Evolutionary conservation across 2,113 vertebrate genomes (phyloP).

Genomic region (Protobothrops flavoviridis): DNA sequence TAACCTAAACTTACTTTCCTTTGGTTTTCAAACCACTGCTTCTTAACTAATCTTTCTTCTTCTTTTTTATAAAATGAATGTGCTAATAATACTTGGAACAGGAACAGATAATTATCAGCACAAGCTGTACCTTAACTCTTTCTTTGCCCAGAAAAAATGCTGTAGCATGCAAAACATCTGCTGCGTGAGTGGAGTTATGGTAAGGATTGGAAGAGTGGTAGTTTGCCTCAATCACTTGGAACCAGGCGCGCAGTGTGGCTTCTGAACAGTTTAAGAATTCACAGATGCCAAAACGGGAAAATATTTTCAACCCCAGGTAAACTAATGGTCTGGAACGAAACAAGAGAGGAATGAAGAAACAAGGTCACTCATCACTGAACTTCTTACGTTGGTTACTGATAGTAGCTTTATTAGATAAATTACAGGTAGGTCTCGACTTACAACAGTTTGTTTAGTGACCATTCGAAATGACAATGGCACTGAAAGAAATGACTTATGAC

Average conservation of each 20-base stretch:
- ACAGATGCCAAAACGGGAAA: slow-evolving; percentile 86
- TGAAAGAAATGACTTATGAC: not conserved
- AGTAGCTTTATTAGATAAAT: not conserved
- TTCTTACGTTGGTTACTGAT: not conserved
- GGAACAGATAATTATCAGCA: not conserved
- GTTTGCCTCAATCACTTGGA: slow-evolving; percentile 93
- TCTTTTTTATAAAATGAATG: not conserved
- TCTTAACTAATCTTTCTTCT: not conserved
- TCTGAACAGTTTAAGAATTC: slow-evolving; percentile 91
- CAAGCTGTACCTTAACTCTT: slow-evolving; percentile 84
- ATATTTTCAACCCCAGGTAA: slow-evolving; percentile 93
- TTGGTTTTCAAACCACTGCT: not conserved
- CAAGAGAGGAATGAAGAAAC: not conserved
- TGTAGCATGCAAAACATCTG: slow-evolving; percentile 91
- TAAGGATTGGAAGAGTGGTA: slow-evolving; percentile 95
- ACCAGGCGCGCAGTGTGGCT: slow-evolving; percentile 86
- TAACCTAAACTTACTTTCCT: not conserved
- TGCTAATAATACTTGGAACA: not conserved
- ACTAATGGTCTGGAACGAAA: slow-evolving; percentile 82
- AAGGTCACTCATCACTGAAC: not conserved
- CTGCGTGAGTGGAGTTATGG: slow-evolving; percentile 94
- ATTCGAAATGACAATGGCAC: not conserved
- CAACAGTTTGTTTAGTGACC: not conserved
- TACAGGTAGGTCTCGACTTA: not conserved
- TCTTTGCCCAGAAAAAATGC: slow-evolving; percentile 93